A percentile compares a stretch with the other conserved stretches of the same genome.
phyloP scores from a whole-genome alignment of 2,888 invertebrate species.

The Nemotelus pantherinus region DNA sequence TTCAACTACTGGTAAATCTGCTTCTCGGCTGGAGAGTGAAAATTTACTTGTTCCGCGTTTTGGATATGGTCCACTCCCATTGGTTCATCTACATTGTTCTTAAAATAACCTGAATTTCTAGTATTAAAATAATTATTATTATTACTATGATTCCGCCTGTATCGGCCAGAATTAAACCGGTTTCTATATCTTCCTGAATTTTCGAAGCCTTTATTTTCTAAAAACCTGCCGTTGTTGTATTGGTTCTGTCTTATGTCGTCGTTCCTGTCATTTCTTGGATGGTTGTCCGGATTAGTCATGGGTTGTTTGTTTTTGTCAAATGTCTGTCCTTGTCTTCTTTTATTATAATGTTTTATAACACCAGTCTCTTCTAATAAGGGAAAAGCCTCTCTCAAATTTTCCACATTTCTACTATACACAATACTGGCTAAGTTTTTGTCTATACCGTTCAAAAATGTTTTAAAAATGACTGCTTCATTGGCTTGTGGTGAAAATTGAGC shows the following conservation, averaged over 20 bases:
- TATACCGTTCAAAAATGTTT: slow-evolving; percentile 49
- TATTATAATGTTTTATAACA: slow-evolving; percentile 37
- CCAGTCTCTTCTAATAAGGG: slow-evolving; percentile 50
- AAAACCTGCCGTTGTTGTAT: not conserved
- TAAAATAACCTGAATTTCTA: not conserved
- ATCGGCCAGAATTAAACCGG: slow-evolving; percentile 15
- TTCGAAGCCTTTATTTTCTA: not conserved
- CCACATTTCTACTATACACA: slow-evolving; percentile 48
- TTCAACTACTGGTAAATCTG: slow-evolving; percentile 32
- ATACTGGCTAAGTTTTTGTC: slow-evolving; percentile 47
- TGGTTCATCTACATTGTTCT: slow-evolving; percentile 10
- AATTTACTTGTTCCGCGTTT: slow-evolving; percentile 26
- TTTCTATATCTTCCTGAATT: slow-evolving; percentile 2
- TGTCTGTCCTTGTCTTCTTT: not conserved
- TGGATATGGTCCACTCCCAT: slow-evolving; percentile 25
- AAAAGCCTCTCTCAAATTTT: slow-evolving; percentile 49
- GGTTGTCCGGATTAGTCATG: not conserved
- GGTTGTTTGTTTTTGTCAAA: not conserved
- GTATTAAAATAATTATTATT: not conserved
- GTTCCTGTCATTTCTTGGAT: not conserved
- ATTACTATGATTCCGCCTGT: slow-evolving; percentile 22
- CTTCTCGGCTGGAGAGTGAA: not conserved
- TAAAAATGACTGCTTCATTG: slow-evolving; percentile 51
- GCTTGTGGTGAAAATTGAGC: slow-evolving; percentile 47
- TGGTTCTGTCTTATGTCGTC: slow-evolving; percentile 2